Evolutionary conservation across 2,797 vertebrate species (phyloP), one percentile per base, ranked within the genome.

Genomic region (Adelosebastes latens): DNA sequence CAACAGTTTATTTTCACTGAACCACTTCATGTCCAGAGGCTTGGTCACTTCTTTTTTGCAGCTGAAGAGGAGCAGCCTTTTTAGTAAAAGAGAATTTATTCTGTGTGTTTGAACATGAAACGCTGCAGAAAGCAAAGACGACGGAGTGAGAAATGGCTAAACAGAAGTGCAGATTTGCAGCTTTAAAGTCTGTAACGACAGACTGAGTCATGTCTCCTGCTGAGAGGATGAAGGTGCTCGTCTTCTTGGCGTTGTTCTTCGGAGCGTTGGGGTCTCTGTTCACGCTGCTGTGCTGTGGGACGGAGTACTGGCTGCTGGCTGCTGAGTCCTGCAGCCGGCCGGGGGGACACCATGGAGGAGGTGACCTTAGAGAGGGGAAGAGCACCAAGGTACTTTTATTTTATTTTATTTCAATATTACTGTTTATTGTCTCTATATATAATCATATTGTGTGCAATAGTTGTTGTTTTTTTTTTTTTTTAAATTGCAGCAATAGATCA

Each of bases 261-360:
- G 97, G 96, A 16, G 96, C 96, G 13, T 64, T 95, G 1, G 97
- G 97, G 0, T 93, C 94, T 82, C 91, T 97, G 68, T 91, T 96
- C 70, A 96, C 96, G 87, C 89, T 98, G 87, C 90, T 97, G 66
- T 96, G 95, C 36, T 97, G 97, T 56, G 97, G 97, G 83, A 97
- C 97, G 0, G 97, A 98, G 92, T 98, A 98, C 88, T 98, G 98
- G 97, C 96, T 98, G 86, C 96, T 98, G 74, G 97, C 90, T 4
- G 95, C 94, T 0, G 96, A 97, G 78, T 77, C 91, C 82, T 90
- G 93, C 79, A 20, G 62, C 81, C 22, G 2, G 8, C 3, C 27
- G 0, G 27, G 24, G 12, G 68, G 24, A 1, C 0, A 8, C 11
- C 0, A 1, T 0, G 16, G 62, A 79, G 84, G 56, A 13, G 5